phyloP scores from a whole-genome alignment of 2,113 vertebrate species.

The Calidris pygmaea region DNA sequence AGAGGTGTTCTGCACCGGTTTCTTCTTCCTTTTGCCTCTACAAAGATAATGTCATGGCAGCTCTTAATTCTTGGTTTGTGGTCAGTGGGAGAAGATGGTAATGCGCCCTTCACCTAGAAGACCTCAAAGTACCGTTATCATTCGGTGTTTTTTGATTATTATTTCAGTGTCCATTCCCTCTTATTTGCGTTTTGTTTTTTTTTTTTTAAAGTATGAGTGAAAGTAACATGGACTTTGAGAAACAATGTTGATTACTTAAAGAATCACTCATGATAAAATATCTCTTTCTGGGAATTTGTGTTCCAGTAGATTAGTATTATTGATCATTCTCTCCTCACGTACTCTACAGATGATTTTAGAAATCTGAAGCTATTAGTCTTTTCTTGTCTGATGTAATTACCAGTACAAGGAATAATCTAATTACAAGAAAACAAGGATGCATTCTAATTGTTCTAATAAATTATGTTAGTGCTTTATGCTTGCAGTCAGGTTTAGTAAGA shows the following conservation, averaged over 20 bases:
- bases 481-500: slow-evolving; percentile 49
- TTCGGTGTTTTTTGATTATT: neutral
- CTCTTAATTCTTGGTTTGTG: neutral
- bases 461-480: slow-evolving; percentile 60
- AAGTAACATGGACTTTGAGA: slow-evolving; percentile 46
- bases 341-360: slow-evolving; percentile 72
- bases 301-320: slow-evolving; percentile 76
- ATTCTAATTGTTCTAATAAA: slow-evolving; percentile 75
- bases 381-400: slow-evolving; percentile 73
- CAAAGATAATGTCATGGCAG: neutral
- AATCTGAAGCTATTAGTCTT: slow-evolving; percentile 70
- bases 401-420: slow-evolving; percentile 71
- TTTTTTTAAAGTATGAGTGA: neutral
- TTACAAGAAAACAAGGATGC: slow-evolving; percentile 75
- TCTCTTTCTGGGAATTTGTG: slow-evolving; percentile 68
- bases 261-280: slow-evolving; percentile 61
- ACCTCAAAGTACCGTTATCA: neutral
- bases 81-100: neutral
- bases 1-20: neutral
- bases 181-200: neutral
- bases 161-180: slow-evolving; percentile 10
- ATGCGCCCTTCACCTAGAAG: neutral
- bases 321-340: slow-evolving; percentile 64
- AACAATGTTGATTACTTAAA: slow-evolving; percentile 59
- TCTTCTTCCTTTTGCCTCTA: neutral